Evolutionary conservation across 2,797 vertebrate genomes (phyloP), one percentile per base, ranked within the genome.

Genomic region (Erithacus rubecula): DNA sequence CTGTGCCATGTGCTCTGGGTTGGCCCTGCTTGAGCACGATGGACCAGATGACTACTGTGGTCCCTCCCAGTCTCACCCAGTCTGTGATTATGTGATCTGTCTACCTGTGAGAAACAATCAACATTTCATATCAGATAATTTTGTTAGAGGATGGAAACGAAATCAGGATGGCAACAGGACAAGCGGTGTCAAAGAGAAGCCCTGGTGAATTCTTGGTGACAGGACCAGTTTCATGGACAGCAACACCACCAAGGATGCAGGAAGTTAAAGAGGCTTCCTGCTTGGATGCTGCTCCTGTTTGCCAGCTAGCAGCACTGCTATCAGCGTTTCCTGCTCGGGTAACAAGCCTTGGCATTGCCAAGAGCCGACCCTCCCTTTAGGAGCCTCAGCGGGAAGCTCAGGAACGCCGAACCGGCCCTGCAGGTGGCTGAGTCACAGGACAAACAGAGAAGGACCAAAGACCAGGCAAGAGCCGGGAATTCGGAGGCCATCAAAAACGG

Each of bases 391-490:
- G 22, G 4, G 9, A 72, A 21, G 41, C 32, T 58, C 44, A 36
- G 1, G 2, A 79, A 55, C 0, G 1, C 18, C 55, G 7, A 44
- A 58, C 10, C 15, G 63, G 37, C n/a, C 3, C 46, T 37, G 46
- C 0, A 0, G 34, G 27, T 11, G 3, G 6, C 43, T 47, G 62
- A 64, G 30, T 44, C 88, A 64, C 36, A 30, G 41, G 26, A 56
- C 22, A 69, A 65, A 62, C 0, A 5, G 49, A 49, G 53, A 62
- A 51, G 26, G 46, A 83, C 37, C 4, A 18, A 82, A 24, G 39
- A 53, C n/a, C 24, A 63, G 2, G 0, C 4, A 52, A 53, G 63
- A 72, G 8, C 49, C 52, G 41, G 36, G 47, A 93, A 85, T 67
- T 55, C 4, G 3, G 53, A 62, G n/a, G 11, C 67, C 63, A 30